These are phyloP conservation scores for Vanessa tameamea DNA, from an alignment of 1,140 invertebrate species.

Conservation along the genomic window DNA sequence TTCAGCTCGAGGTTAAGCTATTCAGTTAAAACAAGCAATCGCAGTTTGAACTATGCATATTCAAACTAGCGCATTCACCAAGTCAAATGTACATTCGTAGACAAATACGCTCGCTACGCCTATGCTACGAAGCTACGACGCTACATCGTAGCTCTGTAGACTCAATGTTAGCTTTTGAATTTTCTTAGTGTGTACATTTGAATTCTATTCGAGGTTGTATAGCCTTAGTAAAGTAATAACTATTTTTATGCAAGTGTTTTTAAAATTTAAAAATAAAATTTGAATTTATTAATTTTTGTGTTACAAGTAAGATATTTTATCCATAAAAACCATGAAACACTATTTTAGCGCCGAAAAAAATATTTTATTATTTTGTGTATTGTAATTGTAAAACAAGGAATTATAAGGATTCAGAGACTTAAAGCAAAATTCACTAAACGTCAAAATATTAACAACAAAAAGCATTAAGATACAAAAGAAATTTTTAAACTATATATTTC, in stretches of 20 bases:
- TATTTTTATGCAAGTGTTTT: too few species aligned
- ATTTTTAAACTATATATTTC: background rate
- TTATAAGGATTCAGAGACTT: too few species aligned
- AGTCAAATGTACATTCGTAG: constrained; percentile 45
- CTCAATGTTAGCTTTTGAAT: constrained; percentile 23
- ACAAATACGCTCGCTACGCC: constrained; percentile 42
- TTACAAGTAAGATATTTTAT: too few species aligned
- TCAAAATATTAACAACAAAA: too few species aligned
- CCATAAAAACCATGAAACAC: too few species aligned
- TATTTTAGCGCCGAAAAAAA: too few species aligned
- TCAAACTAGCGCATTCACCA: constrained; percentile 33
- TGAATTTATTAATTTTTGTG: too few species aligned
- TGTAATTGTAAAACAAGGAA: too few species aligned
- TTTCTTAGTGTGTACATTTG: constrained; percentile 19
- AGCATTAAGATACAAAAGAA: background rate
- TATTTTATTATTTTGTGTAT: too few species aligned
- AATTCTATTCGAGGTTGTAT: background rate
- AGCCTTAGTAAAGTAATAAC: background rate
- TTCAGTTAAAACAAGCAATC: constrained; percentile 30
- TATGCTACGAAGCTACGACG: constrained; percentile 32
- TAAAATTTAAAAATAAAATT: too few species aligned
- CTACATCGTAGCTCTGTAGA: constrained; percentile 34
- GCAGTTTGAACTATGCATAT: constrained; percentile 25
- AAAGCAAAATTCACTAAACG: too few species aligned
- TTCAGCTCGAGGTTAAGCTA: constrained; percentile 15